A percentile compares a stretch with the other conserved stretches of the same genome.
These are phyloP conservation scores for Oryzias javanicus DNA, from an alignment of 2,113 vertebrate genomes.

Conservation along the genomic window DNA sequence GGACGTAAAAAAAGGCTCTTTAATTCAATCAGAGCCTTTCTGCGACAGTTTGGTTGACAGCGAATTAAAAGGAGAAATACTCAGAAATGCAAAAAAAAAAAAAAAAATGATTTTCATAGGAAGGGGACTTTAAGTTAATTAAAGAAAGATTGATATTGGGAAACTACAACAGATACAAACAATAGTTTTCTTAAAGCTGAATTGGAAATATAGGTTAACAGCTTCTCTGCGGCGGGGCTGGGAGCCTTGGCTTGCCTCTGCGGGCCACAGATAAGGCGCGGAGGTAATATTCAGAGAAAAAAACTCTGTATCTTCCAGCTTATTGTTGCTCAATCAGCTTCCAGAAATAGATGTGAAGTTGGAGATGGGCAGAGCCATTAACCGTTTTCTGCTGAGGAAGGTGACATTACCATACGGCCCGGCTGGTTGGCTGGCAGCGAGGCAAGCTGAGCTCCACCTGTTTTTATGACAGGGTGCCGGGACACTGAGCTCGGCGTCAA, in stretches of 20 bases:
- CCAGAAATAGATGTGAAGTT: conserved; percentile 65
- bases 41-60: too few relatives aligned
- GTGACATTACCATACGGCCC: conserved; percentile 58
- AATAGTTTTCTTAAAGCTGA: not conserved
- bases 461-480: conserved; percentile 51
- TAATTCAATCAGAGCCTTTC: too few relatives aligned
- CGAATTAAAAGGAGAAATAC: too few relatives aligned
- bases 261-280: conserved; percentile 20
- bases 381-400: conserved; percentile 36
- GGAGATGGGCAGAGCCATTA: conserved; percentile 51
- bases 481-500: conserved; percentile 28
- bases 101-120: too few relatives aligned
- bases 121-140: too few relatives aligned
- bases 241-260: conserved; percentile 3
- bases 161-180: too few relatives aligned
- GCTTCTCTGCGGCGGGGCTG: not conserved
- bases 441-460: conserved; percentile 58
- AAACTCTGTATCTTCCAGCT: conserved; percentile 41
- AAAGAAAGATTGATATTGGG: not conserved
- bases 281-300: conserved; percentile 44
- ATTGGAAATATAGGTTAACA: not conserved
- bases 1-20: too few relatives aligned
- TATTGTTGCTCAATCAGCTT: conserved; percentile 67
- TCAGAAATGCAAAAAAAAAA: too few relatives aligned
- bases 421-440: conserved; percentile 31